Conservation (phyloP, 2,113 vertebrate species). For the Catharus bicknelli region DNA sequence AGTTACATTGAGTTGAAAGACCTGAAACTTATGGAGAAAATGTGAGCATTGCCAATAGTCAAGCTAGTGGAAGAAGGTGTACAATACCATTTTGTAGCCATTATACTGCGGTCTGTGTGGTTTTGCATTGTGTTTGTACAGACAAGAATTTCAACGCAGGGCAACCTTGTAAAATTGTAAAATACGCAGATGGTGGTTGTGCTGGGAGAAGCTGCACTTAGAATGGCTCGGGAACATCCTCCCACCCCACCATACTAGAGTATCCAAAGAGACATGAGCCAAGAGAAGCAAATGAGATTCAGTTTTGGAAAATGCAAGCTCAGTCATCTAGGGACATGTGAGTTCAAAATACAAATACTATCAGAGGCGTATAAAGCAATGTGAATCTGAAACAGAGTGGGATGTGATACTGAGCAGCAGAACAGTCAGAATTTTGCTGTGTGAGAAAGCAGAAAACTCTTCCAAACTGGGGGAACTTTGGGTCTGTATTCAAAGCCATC, state of each 20-base stretch:
- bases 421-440: neutral
- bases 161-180: neutral
- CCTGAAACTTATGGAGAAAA: neutral
- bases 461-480: neutral
- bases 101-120: neutral
- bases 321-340: conserved; percentile 18
- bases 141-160: neutral
- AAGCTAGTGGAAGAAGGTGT: neutral
- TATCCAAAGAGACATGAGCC: neutral
- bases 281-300: conserved; percentile 20
- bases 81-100: neutral
- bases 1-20: neutral
- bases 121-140: neutral
- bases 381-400: conserved; percentile 22
- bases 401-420: conserved; percentile 2
- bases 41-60: neutral
- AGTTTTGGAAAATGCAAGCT: conserved; percentile 17
- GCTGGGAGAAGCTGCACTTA: neutral
- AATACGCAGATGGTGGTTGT: conserved; percentile 3
- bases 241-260: neutral
- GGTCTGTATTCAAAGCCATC: neutral
- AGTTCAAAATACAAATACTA: conserved; percentile 27
- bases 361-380: neutral
- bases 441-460: neutral
- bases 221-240: neutral